Conservation (phyloP, 2,888 invertebrate species). For the Drosophila greeni region DNA sequence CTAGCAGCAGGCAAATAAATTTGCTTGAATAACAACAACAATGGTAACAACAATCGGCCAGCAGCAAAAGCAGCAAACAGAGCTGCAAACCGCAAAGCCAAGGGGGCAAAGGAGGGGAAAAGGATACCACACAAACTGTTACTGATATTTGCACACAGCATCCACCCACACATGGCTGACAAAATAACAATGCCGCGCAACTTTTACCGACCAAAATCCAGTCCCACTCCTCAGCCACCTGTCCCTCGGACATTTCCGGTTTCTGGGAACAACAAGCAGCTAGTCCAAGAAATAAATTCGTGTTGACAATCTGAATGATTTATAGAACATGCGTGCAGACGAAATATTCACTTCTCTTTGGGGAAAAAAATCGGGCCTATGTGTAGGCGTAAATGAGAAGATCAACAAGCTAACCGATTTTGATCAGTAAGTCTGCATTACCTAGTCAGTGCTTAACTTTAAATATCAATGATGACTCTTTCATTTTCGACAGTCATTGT, state of each 20-base stretch:
- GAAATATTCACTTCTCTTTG: conserved; percentile 37
- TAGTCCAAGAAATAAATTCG: conserved; percentile 59
- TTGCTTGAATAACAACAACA: conserved; percentile 53
- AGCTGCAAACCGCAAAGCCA: conserved; percentile 42
- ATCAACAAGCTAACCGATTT: conserved; percentile 19
- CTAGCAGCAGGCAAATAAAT: conserved; percentile 37
- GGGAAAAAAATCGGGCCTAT: background rate
- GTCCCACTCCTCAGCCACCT: conserved; percentile 6
- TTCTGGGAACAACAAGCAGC: conserved; percentile 55
- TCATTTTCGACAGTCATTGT: conserved; percentile 6
- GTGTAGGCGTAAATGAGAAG: conserved; percentile 20
- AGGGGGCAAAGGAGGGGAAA: conserved; percentile 27
- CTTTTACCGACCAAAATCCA: conserved; percentile 20
- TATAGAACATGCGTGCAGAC: conserved; percentile 63
- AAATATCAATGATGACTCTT: background rate
- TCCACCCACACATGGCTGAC: conserved; percentile 44
- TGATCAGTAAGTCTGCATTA: conserved; percentile 2
- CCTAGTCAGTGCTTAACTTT: background rate
- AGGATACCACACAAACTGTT: conserved; percentile 34
- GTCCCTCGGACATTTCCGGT: conserved; percentile 56
- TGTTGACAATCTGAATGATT: conserved; percentile 72
- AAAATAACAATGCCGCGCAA: conserved; percentile 51
- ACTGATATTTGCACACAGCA: conserved; percentile 28
- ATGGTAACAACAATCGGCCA: conserved; percentile 24
- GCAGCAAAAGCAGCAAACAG: conserved; percentile 34